These are phyloP conservation scores for Enteromius treurensis DNA, from an alignment of 2,797 vertebrate genomes.

Conservation along the genomic window DNA sequence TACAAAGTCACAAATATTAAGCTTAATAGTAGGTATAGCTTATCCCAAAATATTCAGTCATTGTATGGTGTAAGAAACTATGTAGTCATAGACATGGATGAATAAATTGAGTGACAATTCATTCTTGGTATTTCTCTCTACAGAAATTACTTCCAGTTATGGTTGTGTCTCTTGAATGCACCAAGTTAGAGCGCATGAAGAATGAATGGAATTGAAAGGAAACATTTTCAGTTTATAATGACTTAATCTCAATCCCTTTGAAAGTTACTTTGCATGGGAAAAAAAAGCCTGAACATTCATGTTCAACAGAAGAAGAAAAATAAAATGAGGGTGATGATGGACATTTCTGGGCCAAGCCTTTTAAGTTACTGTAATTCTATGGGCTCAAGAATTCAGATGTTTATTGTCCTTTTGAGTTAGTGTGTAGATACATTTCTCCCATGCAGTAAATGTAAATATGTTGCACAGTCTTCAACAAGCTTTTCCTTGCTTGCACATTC, in stretches of 20 bases:
- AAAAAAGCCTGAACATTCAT: not conserved
- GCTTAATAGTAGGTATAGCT: not conserved
- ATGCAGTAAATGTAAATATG: constrained; percentile 34
- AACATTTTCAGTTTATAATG: not conserved
- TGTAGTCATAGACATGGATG: not conserved
- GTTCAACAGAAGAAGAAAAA: not conserved
- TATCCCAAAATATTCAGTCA: not conserved
- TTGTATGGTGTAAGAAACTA: not conserved
- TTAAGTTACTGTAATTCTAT: not conserved
- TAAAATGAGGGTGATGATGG: not conserved
- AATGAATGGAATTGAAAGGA: not conserved
- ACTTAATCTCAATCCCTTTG: not conserved
- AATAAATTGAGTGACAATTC: not conserved
- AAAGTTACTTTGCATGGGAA: not conserved
- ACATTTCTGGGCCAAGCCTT: not conserved
- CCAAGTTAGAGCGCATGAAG: not conserved
- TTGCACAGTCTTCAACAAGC: constrained; percentile 30
- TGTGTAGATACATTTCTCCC: not conserved
- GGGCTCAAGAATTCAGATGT: not conserved
- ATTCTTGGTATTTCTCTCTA: not conserved
- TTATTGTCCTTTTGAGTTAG: not conserved
- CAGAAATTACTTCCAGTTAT: not conserved
- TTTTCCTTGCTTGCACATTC: constrained; percentile 37
- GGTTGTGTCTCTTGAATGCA: not conserved
- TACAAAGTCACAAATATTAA: not conserved